These are phyloP conservation scores for Phalacrocorax pelagicus DNA, from an alignment of 2,113 vertebrate species.

Conservation along the genomic window DNA sequence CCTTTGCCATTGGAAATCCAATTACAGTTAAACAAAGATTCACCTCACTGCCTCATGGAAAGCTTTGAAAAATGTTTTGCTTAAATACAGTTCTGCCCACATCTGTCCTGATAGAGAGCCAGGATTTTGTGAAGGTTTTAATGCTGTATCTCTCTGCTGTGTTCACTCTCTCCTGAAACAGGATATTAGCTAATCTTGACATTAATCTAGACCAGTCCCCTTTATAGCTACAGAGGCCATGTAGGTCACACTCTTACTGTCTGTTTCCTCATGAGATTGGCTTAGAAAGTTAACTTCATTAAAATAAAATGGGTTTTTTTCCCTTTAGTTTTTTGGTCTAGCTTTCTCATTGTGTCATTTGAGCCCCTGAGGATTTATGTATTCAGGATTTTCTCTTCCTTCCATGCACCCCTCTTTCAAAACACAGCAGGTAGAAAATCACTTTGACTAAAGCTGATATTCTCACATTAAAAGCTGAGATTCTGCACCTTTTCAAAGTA, in stretches of 20 bases:
- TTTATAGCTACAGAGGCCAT: neutral
- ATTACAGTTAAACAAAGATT: conserved; percentile 45
- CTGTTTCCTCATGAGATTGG: neutral
- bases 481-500: conserved; percentile 33
- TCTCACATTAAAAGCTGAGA: conserved; percentile 15
- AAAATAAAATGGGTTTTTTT: neutral
- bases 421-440: conserved; percentile 19
- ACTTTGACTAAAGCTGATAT: conserved; percentile 26
- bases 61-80: conserved; percentile 47
- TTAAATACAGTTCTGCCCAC: neutral
- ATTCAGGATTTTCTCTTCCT: conserved; percentile 11
- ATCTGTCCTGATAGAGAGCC: neutral
- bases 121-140: neutral
- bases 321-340: neutral
- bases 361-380: neutral
- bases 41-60: conserved; percentile 15
- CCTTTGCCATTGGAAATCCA: conserved; percentile 31
- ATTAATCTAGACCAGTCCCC: neutral
- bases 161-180: neutral
- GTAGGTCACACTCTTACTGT: neutral
- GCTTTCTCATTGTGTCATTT: neutral
- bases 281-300: conserved; percentile 51
- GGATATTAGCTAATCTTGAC: neutral
- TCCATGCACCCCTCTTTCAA: neutral
- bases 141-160: neutral